Conservation (phyloP, 2,797 vertebrate species). For the Gambusia yucatana region DNA sequence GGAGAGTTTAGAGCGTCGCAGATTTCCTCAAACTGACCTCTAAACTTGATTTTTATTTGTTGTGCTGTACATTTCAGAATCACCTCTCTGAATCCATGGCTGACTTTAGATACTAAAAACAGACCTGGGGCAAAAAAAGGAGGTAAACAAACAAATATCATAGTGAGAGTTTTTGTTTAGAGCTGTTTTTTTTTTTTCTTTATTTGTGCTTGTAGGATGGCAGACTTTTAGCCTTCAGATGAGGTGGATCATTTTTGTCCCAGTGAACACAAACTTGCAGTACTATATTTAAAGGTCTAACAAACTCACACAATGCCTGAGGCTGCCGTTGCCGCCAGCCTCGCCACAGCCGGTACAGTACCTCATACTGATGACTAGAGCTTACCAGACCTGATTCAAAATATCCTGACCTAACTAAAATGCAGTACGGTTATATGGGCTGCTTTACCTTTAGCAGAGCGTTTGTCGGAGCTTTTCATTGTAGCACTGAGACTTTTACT, state of each 20-base stretch:
- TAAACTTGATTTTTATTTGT: constrained; percentile 41
- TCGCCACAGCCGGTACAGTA: constrained; percentile 71
- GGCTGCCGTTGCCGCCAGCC: constrained; percentile 57
- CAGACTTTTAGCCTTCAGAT: constrained; percentile 57
- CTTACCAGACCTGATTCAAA: constrained; percentile 51
- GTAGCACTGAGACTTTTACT: constrained; percentile 57
- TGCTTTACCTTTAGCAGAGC: constrained; percentile 39
- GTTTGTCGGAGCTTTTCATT: constrained; percentile 43
- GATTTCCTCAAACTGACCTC: constrained; percentile 63
- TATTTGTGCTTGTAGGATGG: constrained; percentile 17
- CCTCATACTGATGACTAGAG: constrained; percentile 66
- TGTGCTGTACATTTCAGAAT: constrained; percentile 76
- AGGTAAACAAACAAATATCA: constrained; percentile 47
- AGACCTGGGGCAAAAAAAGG: constrained; percentile 57
- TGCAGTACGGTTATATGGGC: constrained; percentile 57
- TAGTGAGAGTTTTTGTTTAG: constrained; percentile 65
- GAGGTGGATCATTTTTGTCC: constrained; percentile 57
- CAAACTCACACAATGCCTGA: constrained; percentile 77
- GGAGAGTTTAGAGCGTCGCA: constrained; percentile 54
- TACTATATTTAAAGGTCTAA: constrained; percentile 68
- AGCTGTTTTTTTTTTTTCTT: constrained; percentile 20
- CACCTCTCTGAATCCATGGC: constrained; percentile 80
- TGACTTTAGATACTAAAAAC: constrained; percentile 76
- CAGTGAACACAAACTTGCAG: constrained; percentile 71
- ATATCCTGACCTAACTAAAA: constrained; percentile 47